Percentiles rank a stretch among this genome's conserved stretches.
Conservation (phyloP, 2,888 invertebrate genomes). For the Cybosia mesomella region DNA sequence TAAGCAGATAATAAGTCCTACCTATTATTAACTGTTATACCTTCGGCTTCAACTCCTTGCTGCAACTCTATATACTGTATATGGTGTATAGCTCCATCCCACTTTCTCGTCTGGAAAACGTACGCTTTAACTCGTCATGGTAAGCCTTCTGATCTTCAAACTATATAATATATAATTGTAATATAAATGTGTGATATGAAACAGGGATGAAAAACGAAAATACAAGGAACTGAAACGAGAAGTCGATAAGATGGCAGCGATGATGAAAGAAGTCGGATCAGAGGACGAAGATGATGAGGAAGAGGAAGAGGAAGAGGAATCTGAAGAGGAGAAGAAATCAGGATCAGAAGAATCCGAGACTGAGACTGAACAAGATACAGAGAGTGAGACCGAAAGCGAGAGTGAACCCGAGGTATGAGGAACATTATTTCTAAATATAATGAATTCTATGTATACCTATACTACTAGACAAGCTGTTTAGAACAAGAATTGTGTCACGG, state of each 20-base stretch:
- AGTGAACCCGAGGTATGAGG: conserved; percentile 88
- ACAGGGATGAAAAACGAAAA: conserved; percentile 92
- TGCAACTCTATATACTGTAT: neutral
- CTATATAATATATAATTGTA: too few relatives aligned
- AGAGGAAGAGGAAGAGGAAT: conserved; percentile 87
- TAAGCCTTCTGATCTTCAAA: neutral
- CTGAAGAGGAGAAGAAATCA: conserved; percentile 87
- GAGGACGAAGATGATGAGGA: conserved; percentile 90
- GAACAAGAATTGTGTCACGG: too few relatives aligned
- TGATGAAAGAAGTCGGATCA: conserved; percentile 93
- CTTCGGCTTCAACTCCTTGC: neutral
- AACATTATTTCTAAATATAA: neutral
- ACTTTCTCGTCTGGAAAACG: too few relatives aligned
- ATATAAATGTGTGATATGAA: neutral
- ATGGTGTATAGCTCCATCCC: too few relatives aligned
- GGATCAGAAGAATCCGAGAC: conserved; percentile 87
- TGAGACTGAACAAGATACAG: conserved; percentile 90
- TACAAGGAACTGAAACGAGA: conserved; percentile 94
- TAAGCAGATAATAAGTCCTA: conserved; percentile 12
- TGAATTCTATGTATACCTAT: too few relatives aligned
- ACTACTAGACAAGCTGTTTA: too few relatives aligned
- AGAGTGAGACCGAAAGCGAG: conserved; percentile 89
- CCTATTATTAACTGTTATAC: conserved; percentile 17
- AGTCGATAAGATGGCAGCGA: conserved; percentile 96
- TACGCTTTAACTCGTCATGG: too few relatives aligned